phyloP scores from a whole-genome alignment of 2,888 invertebrate genomes.

The Ischnura elegans region DNA sequence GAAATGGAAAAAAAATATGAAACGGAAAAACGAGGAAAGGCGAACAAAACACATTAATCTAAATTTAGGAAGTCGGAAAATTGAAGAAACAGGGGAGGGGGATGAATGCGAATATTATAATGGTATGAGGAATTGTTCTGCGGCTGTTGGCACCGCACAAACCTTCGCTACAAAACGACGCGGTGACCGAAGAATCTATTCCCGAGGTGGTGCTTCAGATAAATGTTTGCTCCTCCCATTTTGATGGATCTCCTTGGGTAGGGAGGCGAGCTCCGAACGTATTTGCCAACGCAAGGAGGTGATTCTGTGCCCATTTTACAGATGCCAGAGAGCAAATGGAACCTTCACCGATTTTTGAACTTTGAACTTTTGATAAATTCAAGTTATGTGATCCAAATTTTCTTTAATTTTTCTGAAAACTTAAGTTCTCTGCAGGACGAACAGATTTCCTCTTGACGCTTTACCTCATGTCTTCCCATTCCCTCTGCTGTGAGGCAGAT shows the following conservation, averaged over 20 bases:
- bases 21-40: neutral
- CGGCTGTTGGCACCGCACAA: neutral
- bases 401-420: too few relatives aligned
- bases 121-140: neutral
- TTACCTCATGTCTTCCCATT: too few relatives aligned
- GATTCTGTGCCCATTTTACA: neutral
- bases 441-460: too few relatives aligned
- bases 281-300: neutral
- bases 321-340: too few relatives aligned
- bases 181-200: neutral
- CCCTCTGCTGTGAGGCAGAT: too few relatives aligned
- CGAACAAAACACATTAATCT: neutral
- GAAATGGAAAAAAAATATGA: neutral
- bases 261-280: neutral
- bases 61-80: neutral
- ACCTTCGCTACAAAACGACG: neutral
- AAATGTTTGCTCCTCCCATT: neutral
- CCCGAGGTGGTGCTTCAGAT: neutral
- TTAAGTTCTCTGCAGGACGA: too few relatives aligned
- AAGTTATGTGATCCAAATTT: too few relatives aligned
- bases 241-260: neutral
- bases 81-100: neutral
- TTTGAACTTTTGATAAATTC: too few relatives aligned
- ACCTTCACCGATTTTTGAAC: too few relatives aligned
- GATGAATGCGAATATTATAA: neutral